Percentiles rank a stretch among this genome's conserved stretches.
phyloP scores from a whole-genome alignment of 2,797 vertebrate species.

The Peromyscus nudipes region DNA sequence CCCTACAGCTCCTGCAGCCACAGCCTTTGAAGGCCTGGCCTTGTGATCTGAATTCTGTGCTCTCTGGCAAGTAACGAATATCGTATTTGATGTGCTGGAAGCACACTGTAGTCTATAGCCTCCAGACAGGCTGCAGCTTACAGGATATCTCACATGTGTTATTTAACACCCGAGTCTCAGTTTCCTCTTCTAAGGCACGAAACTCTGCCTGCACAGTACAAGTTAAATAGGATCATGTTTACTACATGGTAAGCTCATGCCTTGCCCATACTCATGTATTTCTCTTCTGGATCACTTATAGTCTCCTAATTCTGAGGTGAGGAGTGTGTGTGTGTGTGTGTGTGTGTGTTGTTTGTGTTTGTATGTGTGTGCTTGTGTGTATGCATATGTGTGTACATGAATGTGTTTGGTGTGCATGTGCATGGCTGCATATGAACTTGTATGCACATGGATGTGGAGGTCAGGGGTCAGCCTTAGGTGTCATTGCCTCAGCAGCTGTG shows the following conservation, averaged over 20 bases:
- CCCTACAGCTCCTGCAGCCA: not conserved
- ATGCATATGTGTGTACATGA: not conserved
- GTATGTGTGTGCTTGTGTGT: not conserved
- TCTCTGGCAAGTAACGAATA: not conserved
- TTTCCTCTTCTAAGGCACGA: not conserved
- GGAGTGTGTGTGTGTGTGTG: not conserved
- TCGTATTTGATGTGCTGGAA: not conserved
- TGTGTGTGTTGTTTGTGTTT: not conserved
- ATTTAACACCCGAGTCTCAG: not conserved
- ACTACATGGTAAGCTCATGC: not conserved
- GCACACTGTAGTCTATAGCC: not conserved
- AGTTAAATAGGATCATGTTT: not conserved
- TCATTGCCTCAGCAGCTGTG: not conserved
- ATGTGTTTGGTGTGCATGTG: not conserved
- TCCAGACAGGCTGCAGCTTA: not conserved
- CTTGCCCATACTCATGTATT: not conserved
- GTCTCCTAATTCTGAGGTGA: not conserved
- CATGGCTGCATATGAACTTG: not conserved
- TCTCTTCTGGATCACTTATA: not conserved
- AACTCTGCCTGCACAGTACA: not conserved
- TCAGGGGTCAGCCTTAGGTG: not conserved
- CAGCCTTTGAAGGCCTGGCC: not conserved
- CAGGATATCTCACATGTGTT: accelerated
- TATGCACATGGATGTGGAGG: not conserved
- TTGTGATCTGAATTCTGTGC: not conserved